These are phyloP conservation scores for Nymphalis urticae DNA, from an alignment of 2,888 invertebrate species.

Conservation along the genomic window DNA sequence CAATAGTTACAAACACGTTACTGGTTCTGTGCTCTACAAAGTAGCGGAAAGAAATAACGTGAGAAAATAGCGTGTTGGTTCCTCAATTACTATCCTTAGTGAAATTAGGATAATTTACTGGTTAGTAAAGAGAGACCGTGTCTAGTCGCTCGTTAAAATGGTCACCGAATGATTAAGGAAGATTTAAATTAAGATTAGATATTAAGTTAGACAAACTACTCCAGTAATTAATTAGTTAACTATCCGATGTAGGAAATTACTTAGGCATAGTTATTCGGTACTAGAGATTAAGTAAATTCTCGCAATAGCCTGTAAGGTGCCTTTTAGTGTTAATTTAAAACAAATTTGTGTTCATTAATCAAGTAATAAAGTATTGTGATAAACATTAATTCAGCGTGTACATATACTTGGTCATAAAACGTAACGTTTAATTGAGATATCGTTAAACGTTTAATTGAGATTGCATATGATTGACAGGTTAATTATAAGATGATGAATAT, in stretches of 20 bases:
- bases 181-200: conserved; percentile 36
- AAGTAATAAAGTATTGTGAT: background rate
- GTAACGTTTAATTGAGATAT: conserved; percentile 2
- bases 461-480: conserved; percentile 10
- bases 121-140: conserved; percentile 18
- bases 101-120: conserved; percentile 30
- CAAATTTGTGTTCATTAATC: background rate
- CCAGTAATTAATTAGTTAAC: conserved; percentile 35
- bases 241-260: conserved; percentile 25
- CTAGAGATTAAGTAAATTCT: conserved; percentile 6
- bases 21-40: conserved; percentile 12
- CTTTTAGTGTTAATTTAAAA: conserved; percentile 6
- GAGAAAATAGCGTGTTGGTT: conserved; percentile 31
- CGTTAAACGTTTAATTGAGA: conserved; percentile 2
- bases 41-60: conserved; percentile 28
- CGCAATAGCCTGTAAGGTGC: background rate
- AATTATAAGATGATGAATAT: conserved; percentile 2
- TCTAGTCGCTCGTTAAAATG: conserved; percentile 32
- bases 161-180: conserved; percentile 32
- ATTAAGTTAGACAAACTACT: conserved; percentile 32
- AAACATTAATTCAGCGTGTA: background rate
- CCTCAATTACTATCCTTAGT: conserved; percentile 29
- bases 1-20: conserved; percentile 19
- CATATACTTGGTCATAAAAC: background rate
- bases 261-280: conserved; percentile 18